Evolutionary conservation across 2,797 vertebrate species (phyloP).

Genomic region (Labeo calbasu): DNA sequence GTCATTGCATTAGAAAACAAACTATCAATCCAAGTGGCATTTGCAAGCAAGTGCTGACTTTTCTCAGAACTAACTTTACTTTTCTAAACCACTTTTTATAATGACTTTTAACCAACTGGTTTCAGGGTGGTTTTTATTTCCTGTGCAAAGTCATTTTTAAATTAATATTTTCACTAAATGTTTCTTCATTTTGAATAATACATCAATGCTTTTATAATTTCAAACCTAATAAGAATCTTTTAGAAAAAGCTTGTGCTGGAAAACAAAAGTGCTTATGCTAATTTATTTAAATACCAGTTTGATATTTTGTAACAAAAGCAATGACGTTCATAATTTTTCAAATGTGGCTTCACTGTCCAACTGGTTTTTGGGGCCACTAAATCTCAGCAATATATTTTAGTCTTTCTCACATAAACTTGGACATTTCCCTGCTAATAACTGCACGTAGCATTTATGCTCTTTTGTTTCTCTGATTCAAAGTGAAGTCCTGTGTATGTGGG

Average conservation of each 20-base stretch:
- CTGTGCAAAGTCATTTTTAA: background rate
- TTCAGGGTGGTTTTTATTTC: background rate
- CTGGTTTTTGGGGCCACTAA: background rate
- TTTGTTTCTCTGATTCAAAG: constrained; percentile 21
- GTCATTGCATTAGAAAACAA: background rate
- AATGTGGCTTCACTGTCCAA: background rate
- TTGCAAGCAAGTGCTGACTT: background rate
- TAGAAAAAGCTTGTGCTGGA: background rate
- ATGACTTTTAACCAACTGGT: background rate
- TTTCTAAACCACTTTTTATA: constrained; percentile 19
- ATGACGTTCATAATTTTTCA: background rate
- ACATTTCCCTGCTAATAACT: background rate
- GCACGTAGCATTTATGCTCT: background rate
- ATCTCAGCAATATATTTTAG: background rate
- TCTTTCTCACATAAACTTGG: background rate
- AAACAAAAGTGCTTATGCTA: background rate
- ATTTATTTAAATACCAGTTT: constrained; percentile 3
- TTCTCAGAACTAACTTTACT: background rate
- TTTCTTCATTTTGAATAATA: background rate
- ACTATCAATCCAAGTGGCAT: background rate
- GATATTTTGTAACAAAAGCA: background rate
- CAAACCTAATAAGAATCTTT: background rate
- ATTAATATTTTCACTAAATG: background rate
- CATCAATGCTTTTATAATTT: background rate
- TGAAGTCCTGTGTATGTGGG: constrained; percentile 21